These are phyloP conservation scores for Speoplatyrhinus poulsoni DNA, from an alignment of 2,113 vertebrate genomes.

Conservation along the genomic window DNA sequence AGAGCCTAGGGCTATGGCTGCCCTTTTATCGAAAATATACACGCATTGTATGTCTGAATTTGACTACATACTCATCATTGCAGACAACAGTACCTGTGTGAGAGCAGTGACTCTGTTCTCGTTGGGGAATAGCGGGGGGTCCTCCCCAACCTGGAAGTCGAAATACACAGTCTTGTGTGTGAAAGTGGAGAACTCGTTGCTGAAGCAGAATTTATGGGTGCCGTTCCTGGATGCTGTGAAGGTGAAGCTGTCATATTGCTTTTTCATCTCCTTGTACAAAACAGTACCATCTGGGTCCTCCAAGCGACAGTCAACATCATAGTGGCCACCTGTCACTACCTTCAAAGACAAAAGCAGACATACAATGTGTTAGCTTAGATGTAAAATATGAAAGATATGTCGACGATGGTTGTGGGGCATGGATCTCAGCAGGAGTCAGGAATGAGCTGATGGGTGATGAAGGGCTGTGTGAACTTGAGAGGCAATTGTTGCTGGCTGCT, in stretches of 20 bases:
- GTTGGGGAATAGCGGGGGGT: constrained; percentile 94
- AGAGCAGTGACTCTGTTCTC: constrained; percentile 96
- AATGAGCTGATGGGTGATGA: no score
- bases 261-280: constrained; percentile 98
- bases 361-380: neutral
- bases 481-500: no score
- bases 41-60: neutral
- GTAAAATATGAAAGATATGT: no score
- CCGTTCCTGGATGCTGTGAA: constrained; percentile 92
- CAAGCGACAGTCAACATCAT: constrained; percentile 95
- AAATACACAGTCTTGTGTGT: constrained; percentile 99
- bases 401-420: no score
- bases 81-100: constrained; percentile 84
- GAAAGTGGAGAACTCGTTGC: constrained; percentile 98
- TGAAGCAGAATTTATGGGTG: constrained; percentile 98
- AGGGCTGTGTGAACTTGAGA: no score
- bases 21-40: neutral
- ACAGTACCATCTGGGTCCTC: constrained; percentile 90
- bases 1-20: no score
- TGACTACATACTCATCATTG: neutral
- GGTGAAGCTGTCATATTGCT: constrained; percentile 97
- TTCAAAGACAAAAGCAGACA: constrained; percentile 47
- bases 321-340: constrained; percentile 98
- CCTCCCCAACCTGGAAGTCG: constrained; percentile 97
- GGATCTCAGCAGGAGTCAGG: no score